Evolutionary conservation across 2,888 invertebrate species (phyloP).

Genomic region (Polia nebulosa): DNA sequence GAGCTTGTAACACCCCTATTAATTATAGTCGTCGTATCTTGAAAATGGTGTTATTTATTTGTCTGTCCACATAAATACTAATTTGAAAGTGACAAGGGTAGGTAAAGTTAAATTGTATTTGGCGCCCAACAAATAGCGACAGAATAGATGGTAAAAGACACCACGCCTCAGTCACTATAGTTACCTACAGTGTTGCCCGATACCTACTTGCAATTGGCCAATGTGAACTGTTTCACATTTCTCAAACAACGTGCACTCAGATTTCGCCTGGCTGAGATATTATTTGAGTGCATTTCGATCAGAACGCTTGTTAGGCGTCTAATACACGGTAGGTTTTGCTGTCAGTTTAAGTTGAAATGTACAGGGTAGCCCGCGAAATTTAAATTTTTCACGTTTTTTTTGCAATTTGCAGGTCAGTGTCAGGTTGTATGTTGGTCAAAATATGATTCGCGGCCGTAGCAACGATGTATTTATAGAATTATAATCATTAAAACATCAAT

Average conservation of each 20-base stretch:
- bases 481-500: too few relatives aligned
- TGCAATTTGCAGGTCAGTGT: too few relatives aligned
- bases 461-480: too few relatives aligned
- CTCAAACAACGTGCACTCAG: slow-evolving; percentile 12
- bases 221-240: slow-evolving; percentile 10
- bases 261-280: slow-evolving; percentile 1
- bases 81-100: not conserved
- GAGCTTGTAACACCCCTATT: not conserved
- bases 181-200: not conserved
- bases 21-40: not conserved
- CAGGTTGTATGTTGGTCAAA: too few relatives aligned
- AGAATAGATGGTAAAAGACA: not conserved
- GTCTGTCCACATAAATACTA: not conserved
- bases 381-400: too few relatives aligned
- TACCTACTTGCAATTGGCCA: slow-evolving; percentile 3
- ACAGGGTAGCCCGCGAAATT: too few relatives aligned
- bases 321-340: too few relatives aligned
- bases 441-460: too few relatives aligned
- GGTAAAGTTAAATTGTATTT: not conserved
- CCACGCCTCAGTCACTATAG: not conserved
- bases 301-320: not conserved
- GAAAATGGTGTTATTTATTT: not conserved
- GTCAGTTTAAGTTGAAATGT: too few relatives aligned
- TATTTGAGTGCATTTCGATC: slow-evolving; percentile 1
- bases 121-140: not conserved